Evolutionary conservation across 2,113 vertebrate genomes (phyloP).

Genomic region (Pygoscelis antarcticus): DNA sequence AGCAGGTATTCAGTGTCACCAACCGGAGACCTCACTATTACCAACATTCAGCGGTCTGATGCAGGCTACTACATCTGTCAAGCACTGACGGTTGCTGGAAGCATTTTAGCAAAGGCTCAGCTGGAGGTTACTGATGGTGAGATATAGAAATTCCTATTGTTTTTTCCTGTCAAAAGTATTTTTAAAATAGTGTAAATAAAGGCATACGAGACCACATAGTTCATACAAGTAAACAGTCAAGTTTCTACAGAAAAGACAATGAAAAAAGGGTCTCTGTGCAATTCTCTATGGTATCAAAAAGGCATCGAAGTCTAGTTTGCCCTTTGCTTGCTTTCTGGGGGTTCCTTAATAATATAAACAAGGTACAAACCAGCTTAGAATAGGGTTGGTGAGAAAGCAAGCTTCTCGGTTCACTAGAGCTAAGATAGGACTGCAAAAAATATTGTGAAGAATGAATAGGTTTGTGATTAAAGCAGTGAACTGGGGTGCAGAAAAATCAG

Average conservation of each 20-base stretch:
- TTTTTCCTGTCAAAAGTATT: neutral
- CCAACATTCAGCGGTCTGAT: conserved; percentile 89
- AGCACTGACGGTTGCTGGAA: conserved; percentile 95
- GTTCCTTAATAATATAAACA: neutral
- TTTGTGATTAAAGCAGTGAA: neutral
- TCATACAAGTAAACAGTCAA: neutral
- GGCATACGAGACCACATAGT: neutral
- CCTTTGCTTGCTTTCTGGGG: neutral
- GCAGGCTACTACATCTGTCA: conserved; percentile 98
- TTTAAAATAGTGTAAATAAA: neutral
- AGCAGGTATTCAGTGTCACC: conserved; percentile 93
- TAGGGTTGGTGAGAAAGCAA: neutral
- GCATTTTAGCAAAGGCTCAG: conserved; percentile 97
- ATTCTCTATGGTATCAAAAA: neutral
- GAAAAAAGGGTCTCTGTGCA: neutral
- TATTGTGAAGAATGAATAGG: neutral
- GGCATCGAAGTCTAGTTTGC: neutral
- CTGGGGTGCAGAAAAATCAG: neutral
- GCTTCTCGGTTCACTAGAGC: neutral
- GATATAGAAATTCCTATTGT: conserved; percentile 47
- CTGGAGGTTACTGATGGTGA: conserved; percentile 98
- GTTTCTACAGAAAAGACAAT: neutral
- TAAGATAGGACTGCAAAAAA: neutral
- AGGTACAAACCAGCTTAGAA: neutral
- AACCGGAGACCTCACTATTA: conserved; percentile 92